Percentiles rank a stretch among this genome's conserved stretches.
These are phyloP conservation scores for Archaeoteleia sp. DNA, from an alignment of 2,888 invertebrate species.

Conservation along the genomic window DNA sequence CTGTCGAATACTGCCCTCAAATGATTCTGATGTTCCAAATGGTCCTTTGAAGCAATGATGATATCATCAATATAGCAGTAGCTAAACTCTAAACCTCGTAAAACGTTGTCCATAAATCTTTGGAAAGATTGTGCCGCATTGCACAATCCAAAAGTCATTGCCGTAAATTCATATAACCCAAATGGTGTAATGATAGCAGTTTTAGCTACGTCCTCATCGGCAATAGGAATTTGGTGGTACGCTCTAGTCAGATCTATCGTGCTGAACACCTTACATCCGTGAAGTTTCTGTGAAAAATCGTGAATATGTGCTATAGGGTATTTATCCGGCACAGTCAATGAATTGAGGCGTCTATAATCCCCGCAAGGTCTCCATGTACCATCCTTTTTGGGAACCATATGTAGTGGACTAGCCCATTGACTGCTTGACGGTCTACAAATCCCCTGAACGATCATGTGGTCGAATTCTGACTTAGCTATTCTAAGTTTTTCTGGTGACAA, in stretches of 20 bases:
- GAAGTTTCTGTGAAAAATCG: constrained; percentile 48
- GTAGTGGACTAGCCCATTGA: constrained; percentile 56
- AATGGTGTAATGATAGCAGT: constrained; percentile 60
- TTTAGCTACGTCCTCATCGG: constrained; percentile 11
- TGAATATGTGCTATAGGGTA: constrained; percentile 60
- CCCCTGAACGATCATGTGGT: constrained; percentile 56
- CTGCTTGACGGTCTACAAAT: constrained; percentile 58
- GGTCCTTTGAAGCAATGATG: constrained; percentile 31
- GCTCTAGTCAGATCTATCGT: constrained; percentile 48
- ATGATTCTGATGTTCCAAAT: constrained; percentile 41
- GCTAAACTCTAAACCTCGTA: constrained; percentile 46
- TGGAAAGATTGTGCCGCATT: constrained; percentile 61
- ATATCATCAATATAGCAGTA: constrained; percentile 53
- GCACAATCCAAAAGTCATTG: too few relatives aligned
- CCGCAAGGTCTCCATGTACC: constrained; percentile 51
- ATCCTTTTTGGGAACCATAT: constrained; percentile 42
- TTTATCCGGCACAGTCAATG: constrained; percentile 55
- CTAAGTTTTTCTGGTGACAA: too few relatives aligned
- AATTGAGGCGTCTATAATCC: constrained; percentile 58
- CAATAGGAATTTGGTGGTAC: constrained; percentile 57
- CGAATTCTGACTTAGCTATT: constrained; percentile 60
- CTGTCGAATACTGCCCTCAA: constrained; percentile 1
- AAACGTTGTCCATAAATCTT: constrained; percentile 53
- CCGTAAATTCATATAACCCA: constrained; percentile 60
- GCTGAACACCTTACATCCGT: constrained; percentile 37